Conservation (phyloP, 2,113 vertebrate genomes). For the Lota lota region DNA sequence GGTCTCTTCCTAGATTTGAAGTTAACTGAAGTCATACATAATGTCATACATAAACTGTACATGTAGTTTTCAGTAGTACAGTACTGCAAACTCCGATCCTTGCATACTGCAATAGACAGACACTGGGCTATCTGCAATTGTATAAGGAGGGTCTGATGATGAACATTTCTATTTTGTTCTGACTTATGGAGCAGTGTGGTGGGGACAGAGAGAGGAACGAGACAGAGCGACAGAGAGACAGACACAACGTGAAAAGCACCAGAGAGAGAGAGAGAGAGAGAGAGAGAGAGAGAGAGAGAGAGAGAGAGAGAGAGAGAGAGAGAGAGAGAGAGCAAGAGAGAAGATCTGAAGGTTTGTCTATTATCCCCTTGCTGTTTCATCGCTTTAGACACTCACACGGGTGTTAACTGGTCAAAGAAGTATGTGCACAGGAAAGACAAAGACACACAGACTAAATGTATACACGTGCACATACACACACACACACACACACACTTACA, state of each 20-base stretch:
- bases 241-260: too few species aligned
- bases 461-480: neutral
- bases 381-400: constrained; percentile 37
- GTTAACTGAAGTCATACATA: too few species aligned
- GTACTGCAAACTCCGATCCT: too few species aligned
- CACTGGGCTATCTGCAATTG: too few species aligned
- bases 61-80: too few species aligned
- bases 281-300: constrained; percentile 61
- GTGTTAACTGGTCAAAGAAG: constrained; percentile 20
- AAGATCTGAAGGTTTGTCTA: constrained; percentile 89
- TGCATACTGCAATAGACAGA: too few species aligned
- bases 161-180: constrained; percentile 49
- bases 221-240: neutral
- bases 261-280: constrained; percentile 21
- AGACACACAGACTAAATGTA: too few species aligned
- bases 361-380: constrained; percentile 77
- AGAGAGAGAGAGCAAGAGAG: constrained; percentile 25
- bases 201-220: constrained; percentile 27
- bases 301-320: constrained; percentile 3
- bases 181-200: constrained; percentile 49
- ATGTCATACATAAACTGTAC: too few species aligned
- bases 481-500: constrained; percentile 4
- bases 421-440: constrained; percentile 1
- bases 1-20: too few species aligned
- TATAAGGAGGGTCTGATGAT: constrained; percentile 32